Percentiles rank a stretch among this genome's conserved stretches.
Evolutionary conservation across 1,140 invertebrate species (phyloP).

Genomic region (Bradynema listronoti): DNA sequence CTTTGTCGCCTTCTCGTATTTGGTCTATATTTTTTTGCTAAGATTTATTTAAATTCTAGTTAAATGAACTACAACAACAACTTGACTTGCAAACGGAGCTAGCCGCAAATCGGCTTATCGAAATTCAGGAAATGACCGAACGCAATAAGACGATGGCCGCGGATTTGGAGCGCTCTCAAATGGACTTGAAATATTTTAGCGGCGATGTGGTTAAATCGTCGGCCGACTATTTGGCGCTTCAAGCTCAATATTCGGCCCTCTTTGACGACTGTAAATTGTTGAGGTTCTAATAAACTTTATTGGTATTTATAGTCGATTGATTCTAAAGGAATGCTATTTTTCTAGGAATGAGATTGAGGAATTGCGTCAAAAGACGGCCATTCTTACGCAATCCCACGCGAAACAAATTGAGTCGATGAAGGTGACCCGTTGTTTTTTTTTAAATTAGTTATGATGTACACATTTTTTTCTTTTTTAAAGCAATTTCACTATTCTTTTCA

Average conservation of each 20-base stretch:
- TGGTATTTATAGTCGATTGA: neutral
- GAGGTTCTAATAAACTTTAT: constrained; percentile 2
- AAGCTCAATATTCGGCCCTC: constrained; percentile 22
- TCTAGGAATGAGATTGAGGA: constrained; percentile 37
- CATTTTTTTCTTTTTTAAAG: neutral
- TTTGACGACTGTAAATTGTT: constrained; percentile 33
- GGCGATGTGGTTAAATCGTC: constrained; percentile 26
- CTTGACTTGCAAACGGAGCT: constrained; percentile 35
- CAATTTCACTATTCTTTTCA: too few species aligned
- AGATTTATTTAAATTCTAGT: too few species aligned
- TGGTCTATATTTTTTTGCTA: too few species aligned
- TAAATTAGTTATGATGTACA: constrained; percentile 1
- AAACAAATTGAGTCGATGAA: constrained; percentile 29
- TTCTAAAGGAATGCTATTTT: too few species aligned
- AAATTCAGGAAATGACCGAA: constrained; percentile 37
- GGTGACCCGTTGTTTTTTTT: constrained; percentile 9
- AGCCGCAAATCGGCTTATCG: constrained; percentile 32
- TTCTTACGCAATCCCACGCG: constrained; percentile 19
- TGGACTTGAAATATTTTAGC: constrained; percentile 37
- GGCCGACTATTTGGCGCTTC: constrained; percentile 30
- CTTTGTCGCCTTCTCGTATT: too few species aligned
- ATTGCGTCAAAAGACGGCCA: constrained; percentile 19
- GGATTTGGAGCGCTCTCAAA: constrained; percentile 32
- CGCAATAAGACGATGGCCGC: constrained; percentile 31
- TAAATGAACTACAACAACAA: constrained; percentile 38